Evolutionary conservation across 2,888 invertebrate genomes (phyloP).

Genomic region (Ormyrus thymus): DNA sequence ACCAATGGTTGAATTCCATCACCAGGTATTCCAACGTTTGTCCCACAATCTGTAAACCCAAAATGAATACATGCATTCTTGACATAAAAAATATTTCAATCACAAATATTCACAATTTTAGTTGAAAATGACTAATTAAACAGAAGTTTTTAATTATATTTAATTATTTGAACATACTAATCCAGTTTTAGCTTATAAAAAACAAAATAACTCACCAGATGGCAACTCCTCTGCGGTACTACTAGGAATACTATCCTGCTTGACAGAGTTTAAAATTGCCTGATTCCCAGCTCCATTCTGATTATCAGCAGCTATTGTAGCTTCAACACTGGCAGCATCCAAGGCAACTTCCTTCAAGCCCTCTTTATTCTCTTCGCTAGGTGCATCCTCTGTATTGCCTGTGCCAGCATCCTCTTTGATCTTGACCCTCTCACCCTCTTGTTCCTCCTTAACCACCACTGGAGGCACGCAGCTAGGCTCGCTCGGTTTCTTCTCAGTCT

Average conservation of each 20-base stretch:
- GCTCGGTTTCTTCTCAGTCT: conserved; percentile 73
- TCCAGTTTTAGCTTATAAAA: conserved; percentile 12
- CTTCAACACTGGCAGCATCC: conserved; percentile 66
- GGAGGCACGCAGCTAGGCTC: conserved; percentile 71
- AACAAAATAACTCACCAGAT: conserved; percentile 43
- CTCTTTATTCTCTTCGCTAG: conserved; percentile 68
- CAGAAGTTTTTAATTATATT: too few relatives aligned
- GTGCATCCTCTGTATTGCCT: conserved; percentile 69
- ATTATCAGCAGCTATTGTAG: conserved; percentile 62
- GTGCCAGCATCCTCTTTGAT: conserved; percentile 70
- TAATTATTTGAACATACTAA: neutral
- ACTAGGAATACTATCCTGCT: conserved; percentile 69
- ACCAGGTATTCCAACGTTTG: conserved; percentile 74
- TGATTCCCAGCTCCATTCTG: conserved; percentile 67
- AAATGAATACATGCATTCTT: conserved; percentile 7
- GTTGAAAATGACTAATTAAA: too few relatives aligned
- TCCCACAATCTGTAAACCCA: conserved; percentile 62
- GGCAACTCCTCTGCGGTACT: conserved; percentile 68
- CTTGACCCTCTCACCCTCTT: conserved; percentile 65
- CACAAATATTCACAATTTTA: too few relatives aligned
- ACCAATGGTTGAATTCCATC: conserved; percentile 85
- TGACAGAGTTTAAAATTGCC: conserved; percentile 67
- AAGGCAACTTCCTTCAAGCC: conserved; percentile 68
- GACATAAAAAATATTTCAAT: too few relatives aligned
- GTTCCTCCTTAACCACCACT: conserved; percentile 72